phyloP scores from a whole-genome alignment of 2,113 vertebrate genomes.

The Zingel zingel region DNA sequence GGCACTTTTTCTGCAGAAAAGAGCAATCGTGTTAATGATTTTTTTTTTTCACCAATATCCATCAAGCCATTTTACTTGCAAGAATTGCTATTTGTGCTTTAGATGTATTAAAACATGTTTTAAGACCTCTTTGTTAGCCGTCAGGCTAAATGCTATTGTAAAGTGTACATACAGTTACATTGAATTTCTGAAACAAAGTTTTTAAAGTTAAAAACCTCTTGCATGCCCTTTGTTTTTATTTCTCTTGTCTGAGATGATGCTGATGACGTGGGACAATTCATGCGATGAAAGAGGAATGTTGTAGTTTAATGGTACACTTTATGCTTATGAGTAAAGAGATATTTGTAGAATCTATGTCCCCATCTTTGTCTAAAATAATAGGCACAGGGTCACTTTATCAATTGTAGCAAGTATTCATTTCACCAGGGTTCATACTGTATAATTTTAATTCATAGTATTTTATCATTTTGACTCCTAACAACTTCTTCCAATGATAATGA shows the following conservation, averaged over 20 bases:
- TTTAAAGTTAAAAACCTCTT: constrained; percentile 78
- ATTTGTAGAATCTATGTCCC: background rate
- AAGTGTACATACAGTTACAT: constrained; percentile 95
- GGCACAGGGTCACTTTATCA: no score
- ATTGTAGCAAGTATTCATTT: background rate
- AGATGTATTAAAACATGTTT: constrained; percentile 93
- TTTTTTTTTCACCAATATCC: constrained; percentile 40
- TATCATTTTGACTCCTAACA: background rate
- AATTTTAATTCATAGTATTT: background rate
- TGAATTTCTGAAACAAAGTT: constrained; percentile 87
- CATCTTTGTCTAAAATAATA: background rate
- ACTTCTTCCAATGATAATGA: background rate
- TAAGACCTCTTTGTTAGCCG: constrained; percentile 92
- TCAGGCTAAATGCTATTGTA: constrained; percentile 92
- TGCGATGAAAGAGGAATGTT: background rate
- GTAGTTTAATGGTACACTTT: background rate
- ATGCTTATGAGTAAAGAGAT: background rate
- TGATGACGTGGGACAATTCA: background rate
- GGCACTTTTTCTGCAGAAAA: constrained; percentile 94
- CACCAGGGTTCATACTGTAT: background rate
- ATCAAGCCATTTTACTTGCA: constrained; percentile 93
- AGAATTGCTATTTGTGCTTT: constrained; percentile 91
- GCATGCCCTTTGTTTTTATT: constrained; percentile 74
- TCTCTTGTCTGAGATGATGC: background rate
- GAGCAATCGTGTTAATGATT: constrained; percentile 73